Evolutionary conservation across 2,888 invertebrate species (phyloP), one percentile per base, ranked within the genome.

Genomic region (Pseudeuparius sepicola): DNA sequence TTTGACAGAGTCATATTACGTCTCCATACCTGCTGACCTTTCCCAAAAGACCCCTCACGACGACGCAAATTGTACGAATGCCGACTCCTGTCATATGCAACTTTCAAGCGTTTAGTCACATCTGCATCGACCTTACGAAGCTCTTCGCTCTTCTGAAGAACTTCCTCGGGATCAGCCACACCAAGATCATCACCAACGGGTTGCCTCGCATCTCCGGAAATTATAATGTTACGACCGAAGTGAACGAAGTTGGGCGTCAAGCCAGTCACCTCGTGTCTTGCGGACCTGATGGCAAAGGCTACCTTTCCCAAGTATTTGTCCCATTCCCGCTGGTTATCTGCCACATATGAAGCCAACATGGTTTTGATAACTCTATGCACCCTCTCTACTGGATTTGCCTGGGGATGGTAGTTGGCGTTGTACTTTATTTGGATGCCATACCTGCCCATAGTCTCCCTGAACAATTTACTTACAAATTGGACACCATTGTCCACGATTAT

Each of bases 331-430:
- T 56, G 54, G 14, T 48, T 41, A 1, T 45, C 40, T 1, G 15
- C 26, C 0, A 54, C 45, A 17, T 44, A 56, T 6, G 50, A 34
- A 2, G 45, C 25, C 2, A 56, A 44, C 49, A 57, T 52, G 0
- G 51, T 54, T 36, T 54, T 51, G 2, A 56, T 13, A 0, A 51
- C 51, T 11, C 48, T 28, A 33, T 57, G 56, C 0, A 48, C 43
- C 4, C 55, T 20, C 38, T 57, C 55, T 0, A 47, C 47, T 0
- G 53, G 53, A 38, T 58, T 55, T 2, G 49, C 49, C 27, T 55
- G 54, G 0, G 52, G 49, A 14, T 51, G 42, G 32, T 57, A 56
- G 2, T 39, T 34, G 1, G 54, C 49, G 0, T 51, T 55, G 27
- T 29, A 42, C 25, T 24, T 24, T 10, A 36, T 37, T 1, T 13